Conservation (phyloP, 2,888 invertebrate species). For the Cephonodes hylas region DNA sequence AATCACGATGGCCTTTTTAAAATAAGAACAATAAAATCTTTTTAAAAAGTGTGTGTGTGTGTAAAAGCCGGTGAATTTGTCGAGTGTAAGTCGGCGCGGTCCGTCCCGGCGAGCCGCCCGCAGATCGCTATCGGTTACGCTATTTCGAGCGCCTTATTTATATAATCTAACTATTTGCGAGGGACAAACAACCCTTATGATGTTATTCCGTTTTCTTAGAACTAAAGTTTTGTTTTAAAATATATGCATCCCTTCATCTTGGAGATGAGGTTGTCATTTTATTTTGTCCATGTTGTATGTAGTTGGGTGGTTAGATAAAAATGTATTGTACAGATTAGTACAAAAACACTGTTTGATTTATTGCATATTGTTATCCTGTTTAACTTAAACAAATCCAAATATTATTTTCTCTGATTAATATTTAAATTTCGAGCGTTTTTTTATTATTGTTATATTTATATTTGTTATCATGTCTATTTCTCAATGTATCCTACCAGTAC, state of each 20-base stretch:
- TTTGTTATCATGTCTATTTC: too few relatives aligned
- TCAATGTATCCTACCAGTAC: too few relatives aligned
- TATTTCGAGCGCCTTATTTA: constrained; percentile 76
- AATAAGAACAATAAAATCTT: not conserved
- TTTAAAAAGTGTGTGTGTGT: constrained; percentile 49
- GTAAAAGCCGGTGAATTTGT: constrained; percentile 73
- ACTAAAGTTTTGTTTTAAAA: constrained; percentile 27
- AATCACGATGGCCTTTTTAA: too few relatives aligned
- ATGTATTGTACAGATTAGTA: too few relatives aligned
- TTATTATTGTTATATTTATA: too few relatives aligned
- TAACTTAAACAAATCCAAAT: too few relatives aligned
- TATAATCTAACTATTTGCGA: constrained; percentile 79
- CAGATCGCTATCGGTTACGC: constrained; percentile 72
- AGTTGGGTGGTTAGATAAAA: too few relatives aligned
- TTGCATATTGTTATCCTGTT: too few relatives aligned
- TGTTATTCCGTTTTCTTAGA: constrained; percentile 11
- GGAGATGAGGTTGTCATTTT: not conserved
- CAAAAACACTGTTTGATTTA: too few relatives aligned
- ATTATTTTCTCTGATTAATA: too few relatives aligned
- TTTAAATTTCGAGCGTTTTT: too few relatives aligned
- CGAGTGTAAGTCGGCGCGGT: constrained; percentile 34
- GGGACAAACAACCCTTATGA: constrained; percentile 70
- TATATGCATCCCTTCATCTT: not conserved
- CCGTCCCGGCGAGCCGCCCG: constrained; percentile 44
- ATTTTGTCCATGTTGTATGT: too few relatives aligned